Percentiles rank a stretch among this genome's conserved stretches.
These are phyloP conservation scores for Melanotaenia boesemani DNA, from an alignment of 2,797 vertebrate genomes.

Conservation along the genomic window DNA sequence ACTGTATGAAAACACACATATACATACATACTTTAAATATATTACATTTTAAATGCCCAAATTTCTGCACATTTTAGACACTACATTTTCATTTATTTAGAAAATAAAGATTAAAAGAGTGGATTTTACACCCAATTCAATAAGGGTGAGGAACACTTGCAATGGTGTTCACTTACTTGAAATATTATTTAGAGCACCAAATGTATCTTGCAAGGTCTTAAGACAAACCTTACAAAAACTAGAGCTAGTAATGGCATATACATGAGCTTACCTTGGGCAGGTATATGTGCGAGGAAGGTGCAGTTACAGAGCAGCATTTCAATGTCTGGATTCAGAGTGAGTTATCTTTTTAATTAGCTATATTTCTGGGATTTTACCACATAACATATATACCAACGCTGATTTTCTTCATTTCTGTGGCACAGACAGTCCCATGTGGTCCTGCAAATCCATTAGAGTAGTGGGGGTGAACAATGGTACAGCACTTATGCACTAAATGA, in stretches of 20 bases:
- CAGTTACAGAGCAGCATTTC: neutral
- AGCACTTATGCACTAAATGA: conserved; percentile 41
- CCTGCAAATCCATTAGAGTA: conserved; percentile 34
- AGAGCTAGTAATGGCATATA: no score
- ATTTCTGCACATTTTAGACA: neutral
- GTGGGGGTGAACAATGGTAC: conserved; percentile 38
- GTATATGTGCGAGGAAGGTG: neutral
- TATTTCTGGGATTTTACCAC: conserved; percentile 1
- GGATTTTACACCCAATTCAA: neutral
- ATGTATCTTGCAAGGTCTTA: no score
- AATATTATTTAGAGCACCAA: neutral
- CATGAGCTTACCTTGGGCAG: neutral
- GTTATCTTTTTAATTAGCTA: conserved; percentile 14
- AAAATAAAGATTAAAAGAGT: neutral
- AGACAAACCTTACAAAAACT: no score
- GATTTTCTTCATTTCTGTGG: conserved; percentile 28
- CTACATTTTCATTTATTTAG: neutral
- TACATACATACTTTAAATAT: neutral
- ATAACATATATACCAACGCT: conserved; percentile 12
- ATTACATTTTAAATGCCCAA: neutral
- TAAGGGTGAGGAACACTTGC: neutral
- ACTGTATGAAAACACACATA: neutral
- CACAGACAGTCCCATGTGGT: conserved; percentile 38
- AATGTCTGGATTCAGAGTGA: conserved; percentile 1
- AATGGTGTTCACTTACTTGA: neutral